Conservation (phyloP, 2,888 invertebrate species). For the Protophormia terraenovae region DNA sequence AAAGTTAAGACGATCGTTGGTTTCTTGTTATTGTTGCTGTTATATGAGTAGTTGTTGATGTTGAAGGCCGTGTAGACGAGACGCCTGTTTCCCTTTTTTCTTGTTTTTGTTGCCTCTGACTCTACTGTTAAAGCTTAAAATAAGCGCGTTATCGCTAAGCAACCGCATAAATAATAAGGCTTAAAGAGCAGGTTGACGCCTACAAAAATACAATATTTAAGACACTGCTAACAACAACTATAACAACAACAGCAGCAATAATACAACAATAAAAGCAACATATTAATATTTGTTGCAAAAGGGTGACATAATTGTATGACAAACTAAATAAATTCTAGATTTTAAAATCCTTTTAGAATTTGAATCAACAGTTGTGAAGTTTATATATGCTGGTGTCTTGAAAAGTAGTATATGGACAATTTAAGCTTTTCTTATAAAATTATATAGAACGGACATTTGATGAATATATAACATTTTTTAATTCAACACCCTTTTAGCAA, state of each 20-base stretch:
- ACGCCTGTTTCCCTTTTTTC: conserved; percentile 49
- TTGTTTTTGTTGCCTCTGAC: neutral
- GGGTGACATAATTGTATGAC: neutral
- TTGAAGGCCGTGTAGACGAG: conserved; percentile 64
- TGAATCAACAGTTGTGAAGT: neutral
- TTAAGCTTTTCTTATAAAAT: neutral
- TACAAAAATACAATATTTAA: conserved; percentile 74
- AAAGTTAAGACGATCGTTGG: conserved; percentile 62
- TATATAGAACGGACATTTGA: neutral
- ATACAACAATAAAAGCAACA: neutral
- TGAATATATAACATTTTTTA: neutral
- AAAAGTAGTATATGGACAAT: neutral
- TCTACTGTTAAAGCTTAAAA: conserved; percentile 63
- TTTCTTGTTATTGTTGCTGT: conserved; percentile 8
- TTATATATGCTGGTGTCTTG: neutral
- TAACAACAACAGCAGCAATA: neutral
- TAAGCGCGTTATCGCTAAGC: conserved; percentile 78
- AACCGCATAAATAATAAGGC: conserved; percentile 80
- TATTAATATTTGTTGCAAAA: conserved; percentile 7
- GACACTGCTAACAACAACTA: conserved; percentile 44
- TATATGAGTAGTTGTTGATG: conserved; percentile 66
- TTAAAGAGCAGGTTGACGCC: conserved; percentile 81
- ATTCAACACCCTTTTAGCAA: neutral
- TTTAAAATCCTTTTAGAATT: neutral
- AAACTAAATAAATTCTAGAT: neutral